Evolutionary conservation across 2,888 invertebrate species (phyloP), one percentile per base, ranked within the genome.

Genomic region (Amblyjoppa proteus): DNA sequence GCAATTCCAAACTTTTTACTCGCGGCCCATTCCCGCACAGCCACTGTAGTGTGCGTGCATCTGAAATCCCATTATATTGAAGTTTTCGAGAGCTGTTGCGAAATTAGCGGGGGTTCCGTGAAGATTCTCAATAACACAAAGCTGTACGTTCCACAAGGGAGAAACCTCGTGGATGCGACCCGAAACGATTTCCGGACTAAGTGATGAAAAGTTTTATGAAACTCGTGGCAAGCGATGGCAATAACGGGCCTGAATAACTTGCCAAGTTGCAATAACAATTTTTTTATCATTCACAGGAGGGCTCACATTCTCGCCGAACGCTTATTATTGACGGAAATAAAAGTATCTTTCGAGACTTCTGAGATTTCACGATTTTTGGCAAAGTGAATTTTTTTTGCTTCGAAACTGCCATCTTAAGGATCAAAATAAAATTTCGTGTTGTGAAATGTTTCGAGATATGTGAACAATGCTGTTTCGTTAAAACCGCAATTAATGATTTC

Each of bases 81-180:
- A 79, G 71, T 79, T 79, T 79, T 71, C 61, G 64, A 71, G 79
- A 34, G 61, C 51, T 64, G 71, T 79, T 64, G 79, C 79, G 64
- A 79, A 79, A 79, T 79, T 79, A 79, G 71, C 71, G 34, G 68
- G 41, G 53, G 58, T 3, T 41, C 64, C 34, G 25, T 1, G 64
- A 41, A 79, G 71, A 79, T 79, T 45, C 71, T 64, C 71, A 64
- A 64, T 71, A 61, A 79, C 64, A 79, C 71, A 51, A 31, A 64
- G 38, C 38, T 61, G 45, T 31, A n/a, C 58, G 45, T 34, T 71
- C 38, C 51, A 25, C 28, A 61, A 78, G 31, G 20, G 58, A 70
- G 16, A 64, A 64, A 34, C 61, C 5, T 16, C 16, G 61, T 64
- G 6, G 61, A 78, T 61, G 31, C 75, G 61, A 13, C 34, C 56